phyloP scores from a whole-genome alignment of 2,797 vertebrate genomes.

The Pseudochromis fuscus region DNA sequence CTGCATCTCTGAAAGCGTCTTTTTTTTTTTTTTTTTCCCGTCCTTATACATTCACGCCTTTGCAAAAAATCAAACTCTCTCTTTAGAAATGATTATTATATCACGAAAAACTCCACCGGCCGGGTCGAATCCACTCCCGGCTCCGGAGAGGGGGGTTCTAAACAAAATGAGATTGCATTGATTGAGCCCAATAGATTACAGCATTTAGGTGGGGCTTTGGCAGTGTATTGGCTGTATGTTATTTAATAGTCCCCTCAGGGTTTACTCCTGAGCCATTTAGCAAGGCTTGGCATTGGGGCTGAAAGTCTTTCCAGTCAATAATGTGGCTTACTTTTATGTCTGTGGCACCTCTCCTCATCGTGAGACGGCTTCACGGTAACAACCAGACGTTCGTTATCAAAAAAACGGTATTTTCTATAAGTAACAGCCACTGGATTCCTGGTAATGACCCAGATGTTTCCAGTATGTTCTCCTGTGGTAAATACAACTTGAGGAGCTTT shows the following conservation, averaged over 20 bases:
- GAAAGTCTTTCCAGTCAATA: slow-evolving; percentile 42
- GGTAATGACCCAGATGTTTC: background rate
- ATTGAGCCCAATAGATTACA: slow-evolving; percentile 65
- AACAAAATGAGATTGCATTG: slow-evolving; percentile 68
- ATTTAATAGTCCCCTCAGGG: slow-evolving; percentile 53
- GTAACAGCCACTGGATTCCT: no score
- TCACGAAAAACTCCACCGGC: slow-evolving; percentile 56
- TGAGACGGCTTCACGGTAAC: background rate
- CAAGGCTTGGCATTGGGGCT: slow-evolving; percentile 29
- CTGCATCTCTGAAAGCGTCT: background rate
- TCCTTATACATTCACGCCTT: slow-evolving; percentile 16
- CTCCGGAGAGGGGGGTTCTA: slow-evolving; percentile 40
- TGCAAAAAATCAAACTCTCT: slow-evolving; percentile 36
- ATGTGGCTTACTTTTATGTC: slow-evolving; percentile 29
- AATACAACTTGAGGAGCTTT: background rate
- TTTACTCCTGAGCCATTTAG: slow-evolving; percentile 58
- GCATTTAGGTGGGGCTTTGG: slow-evolving; percentile 54
- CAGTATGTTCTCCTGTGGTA: background rate
- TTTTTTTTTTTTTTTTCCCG: slow-evolving; percentile 5
- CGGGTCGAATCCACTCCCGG: slow-evolving; percentile 39
- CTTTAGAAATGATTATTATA: slow-evolving; percentile 63
- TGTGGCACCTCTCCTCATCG: slow-evolving; percentile 6
- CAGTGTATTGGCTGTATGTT: slow-evolving; percentile 45
- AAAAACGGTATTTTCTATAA: background rate
- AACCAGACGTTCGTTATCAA: slow-evolving; percentile 2